phyloP scores from a whole-genome alignment of 1,140 invertebrate species.

The Ceratosolen fusciceps region DNA sequence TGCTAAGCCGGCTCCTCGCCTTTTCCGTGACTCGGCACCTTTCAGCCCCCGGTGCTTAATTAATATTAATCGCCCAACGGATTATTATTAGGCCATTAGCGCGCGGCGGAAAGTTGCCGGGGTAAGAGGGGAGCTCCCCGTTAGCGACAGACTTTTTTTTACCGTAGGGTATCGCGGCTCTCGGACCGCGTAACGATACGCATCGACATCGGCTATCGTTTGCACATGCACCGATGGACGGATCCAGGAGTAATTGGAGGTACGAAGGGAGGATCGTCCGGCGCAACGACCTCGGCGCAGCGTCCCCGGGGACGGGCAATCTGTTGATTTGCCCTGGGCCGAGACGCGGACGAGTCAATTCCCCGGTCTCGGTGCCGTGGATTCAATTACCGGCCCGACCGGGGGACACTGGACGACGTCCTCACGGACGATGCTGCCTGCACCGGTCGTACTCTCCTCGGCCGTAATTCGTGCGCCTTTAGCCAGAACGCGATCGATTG shows the following conservation, averaged over 20 bases:
- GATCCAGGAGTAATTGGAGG: constrained; percentile 32
- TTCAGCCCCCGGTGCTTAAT: background rate
- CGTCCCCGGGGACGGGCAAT: background rate
- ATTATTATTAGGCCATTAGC: background rate
- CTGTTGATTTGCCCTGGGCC: background rate
- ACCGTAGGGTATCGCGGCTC: too few relatives aligned
- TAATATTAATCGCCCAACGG: background rate
- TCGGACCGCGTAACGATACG: background rate
- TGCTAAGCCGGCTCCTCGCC: too few relatives aligned
- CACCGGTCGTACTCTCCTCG: background rate
- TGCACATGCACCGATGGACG: constrained; percentile 28
- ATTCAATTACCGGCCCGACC: background rate
- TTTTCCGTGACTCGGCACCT: background rate
- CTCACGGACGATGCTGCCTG: background rate
- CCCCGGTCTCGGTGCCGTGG: background rate
- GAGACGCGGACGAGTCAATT: background rate
- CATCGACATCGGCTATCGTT: constrained; percentile 26
- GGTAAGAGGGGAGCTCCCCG: too few relatives aligned
- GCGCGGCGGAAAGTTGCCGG: too few relatives aligned
- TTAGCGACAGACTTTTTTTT: too few relatives aligned
- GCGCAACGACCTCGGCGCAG: background rate
- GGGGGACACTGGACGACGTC: background rate
- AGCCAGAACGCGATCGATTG: background rate
- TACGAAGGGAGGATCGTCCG: background rate
- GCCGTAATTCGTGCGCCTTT: background rate